Percentiles rank a stretch among this genome's conserved stretches.
Conservation (phyloP, 2,888 invertebrate genomes). For the Hyalella azteca region DNA sequence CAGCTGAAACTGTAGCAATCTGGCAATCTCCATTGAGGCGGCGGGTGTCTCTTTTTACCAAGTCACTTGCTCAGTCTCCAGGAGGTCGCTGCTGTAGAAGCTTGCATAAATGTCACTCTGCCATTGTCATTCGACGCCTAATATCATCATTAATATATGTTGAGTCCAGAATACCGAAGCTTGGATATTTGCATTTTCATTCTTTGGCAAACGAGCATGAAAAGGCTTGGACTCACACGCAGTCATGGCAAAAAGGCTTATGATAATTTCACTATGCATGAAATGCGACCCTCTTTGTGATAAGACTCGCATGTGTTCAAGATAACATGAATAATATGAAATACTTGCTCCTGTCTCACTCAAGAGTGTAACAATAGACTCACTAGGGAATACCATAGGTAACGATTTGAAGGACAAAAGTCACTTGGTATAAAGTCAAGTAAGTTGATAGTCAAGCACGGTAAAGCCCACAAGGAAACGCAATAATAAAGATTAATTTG, state of each 20-base stretch:
- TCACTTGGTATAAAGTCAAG: no score
- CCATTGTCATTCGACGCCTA: constrained; percentile 37
- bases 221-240: not conserved
- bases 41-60: constrained; percentile 21
- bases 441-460: no score
- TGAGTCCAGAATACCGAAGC: constrained; percentile 31
- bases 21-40: constrained; percentile 25
- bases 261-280: constrained; percentile 31
- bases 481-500: no score
- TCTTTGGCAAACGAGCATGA: constrained; percentile 4
- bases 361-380: constrained; percentile 28
- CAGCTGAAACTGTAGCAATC: constrained; percentile 37
- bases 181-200: constrained; percentile 30
- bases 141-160: constrained; percentile 37
- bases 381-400: no score
- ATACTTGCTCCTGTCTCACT: constrained; percentile 29
- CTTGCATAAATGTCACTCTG: constrained; percentile 28
- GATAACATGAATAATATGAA: constrained; percentile 36
- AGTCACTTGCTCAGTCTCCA: not conserved
- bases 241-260: constrained; percentile 19
- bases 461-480: no score
- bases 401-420: no score
- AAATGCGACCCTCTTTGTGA: constrained; percentile 26
- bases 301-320: constrained; percentile 17
- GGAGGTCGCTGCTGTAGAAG: constrained; percentile 5